phyloP scores from a whole-genome alignment of 2,113 vertebrate genomes.

The Pelecanoides urinatrix region DNA sequence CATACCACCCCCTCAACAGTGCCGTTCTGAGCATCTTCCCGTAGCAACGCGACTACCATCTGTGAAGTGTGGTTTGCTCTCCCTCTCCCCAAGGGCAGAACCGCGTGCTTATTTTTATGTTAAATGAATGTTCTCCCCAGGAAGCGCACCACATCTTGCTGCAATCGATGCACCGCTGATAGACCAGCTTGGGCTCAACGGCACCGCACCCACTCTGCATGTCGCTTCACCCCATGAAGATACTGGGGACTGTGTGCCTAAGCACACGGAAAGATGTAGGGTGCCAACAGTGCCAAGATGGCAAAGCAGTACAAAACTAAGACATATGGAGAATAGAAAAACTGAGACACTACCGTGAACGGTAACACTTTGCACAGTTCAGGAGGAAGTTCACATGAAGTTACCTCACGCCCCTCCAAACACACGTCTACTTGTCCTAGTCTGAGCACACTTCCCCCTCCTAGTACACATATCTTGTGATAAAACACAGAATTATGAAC shows the following conservation, averaged over 20 bases:
- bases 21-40: not conserved
- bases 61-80: not conserved
- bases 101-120: not conserved
- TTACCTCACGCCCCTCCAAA: not conserved
- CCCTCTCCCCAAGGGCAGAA: not conserved
- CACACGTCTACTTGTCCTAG: fast-evolving
- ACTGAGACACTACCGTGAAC: not conserved
- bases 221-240: not conserved
- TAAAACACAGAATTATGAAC: not conserved
- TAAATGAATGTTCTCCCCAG: not conserved
- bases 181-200: not conserved
- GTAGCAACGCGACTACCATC: not conserved
- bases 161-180: fast-evolving
- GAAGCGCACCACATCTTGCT: not conserved
- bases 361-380: fast-evolving
- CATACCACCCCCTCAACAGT: not conserved
- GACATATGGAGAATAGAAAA: not conserved
- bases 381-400: not conserved
- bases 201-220: fast-evolving
- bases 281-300: not conserved
- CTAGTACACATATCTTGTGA: not conserved
- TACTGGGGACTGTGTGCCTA: fast-evolving
- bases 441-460: not conserved
- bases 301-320: not conserved
- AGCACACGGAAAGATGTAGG: fast-evolving